Percentiles rank a stretch among this genome's conserved stretches.
These are phyloP conservation scores for Bos javanicus DNA, from an alignment of 2,113 vertebrate species.

Conservation along the genomic window DNA sequence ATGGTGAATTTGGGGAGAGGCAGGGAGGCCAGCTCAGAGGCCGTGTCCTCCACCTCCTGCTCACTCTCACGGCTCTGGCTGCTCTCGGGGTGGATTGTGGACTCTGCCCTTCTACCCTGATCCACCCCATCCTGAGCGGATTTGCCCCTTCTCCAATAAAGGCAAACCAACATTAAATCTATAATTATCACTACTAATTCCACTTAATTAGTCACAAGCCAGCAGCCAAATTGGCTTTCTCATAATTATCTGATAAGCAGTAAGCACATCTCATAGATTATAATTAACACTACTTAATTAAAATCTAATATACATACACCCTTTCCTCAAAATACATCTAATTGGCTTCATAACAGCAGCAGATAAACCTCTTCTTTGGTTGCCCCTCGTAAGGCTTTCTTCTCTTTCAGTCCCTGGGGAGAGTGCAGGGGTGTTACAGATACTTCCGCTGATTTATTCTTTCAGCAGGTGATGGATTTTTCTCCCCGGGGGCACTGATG, in stretches of 20 bases:
- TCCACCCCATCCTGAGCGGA: slow-evolving; percentile 14
- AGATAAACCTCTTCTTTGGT: slow-evolving; percentile 61
- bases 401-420: background rate
- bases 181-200: slow-evolving; percentile 91
- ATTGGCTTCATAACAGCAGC: slow-evolving; percentile 79
- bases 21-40: too few species aligned
- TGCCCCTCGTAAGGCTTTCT: slow-evolving; percentile 40
- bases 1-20: fast-evolving
- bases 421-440: background rate
- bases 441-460: background rate
- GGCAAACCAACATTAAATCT: slow-evolving; percentile 86
- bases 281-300: slow-evolving; percentile 92
- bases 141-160: slow-evolving; percentile 80
- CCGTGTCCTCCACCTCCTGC: background rate
- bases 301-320: slow-evolving; percentile 87
- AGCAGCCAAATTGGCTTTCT: slow-evolving; percentile 89
- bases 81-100: background rate
- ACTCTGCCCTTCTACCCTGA: background rate
- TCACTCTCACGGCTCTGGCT: background rate
- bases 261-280: slow-evolving; percentile 90
- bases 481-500: background rate
- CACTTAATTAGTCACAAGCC: slow-evolving; percentile 90
- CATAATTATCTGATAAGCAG: slow-evolving; percentile 90
- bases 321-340: slow-evolving; percentile 83
- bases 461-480: background rate